These are phyloP conservation scores for Theonella swinhoei DNA, from an alignment of 37 sponge, comb jelly and placozoan species.

Conservation along the genomic window DNA sequence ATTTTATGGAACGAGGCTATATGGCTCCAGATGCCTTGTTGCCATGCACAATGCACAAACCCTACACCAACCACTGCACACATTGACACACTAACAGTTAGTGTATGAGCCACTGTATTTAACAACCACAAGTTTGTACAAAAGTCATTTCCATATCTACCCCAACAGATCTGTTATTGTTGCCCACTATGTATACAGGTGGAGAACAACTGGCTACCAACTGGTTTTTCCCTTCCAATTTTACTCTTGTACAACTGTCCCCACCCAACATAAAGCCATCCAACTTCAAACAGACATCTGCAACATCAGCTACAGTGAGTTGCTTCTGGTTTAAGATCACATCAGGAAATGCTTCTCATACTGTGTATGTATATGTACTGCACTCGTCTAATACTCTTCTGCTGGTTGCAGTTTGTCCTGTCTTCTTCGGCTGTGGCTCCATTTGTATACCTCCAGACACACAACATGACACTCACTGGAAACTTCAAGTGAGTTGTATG, in stretches of 20 bases:
- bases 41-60: no score
- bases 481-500: conserved; percentile 59
- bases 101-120: no score
- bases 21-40: no score
- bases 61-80: not conserved
- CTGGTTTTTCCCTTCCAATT: conserved; percentile 57
- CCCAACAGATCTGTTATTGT: no score
- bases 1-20: no score
- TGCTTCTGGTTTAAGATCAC: no score
- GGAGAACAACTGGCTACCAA: conserved; percentile 36
- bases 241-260: conserved; percentile 53
- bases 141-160: no score
- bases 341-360: no score
- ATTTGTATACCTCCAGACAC: conserved; percentile 66
- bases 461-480: conserved; percentile 34
- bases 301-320: conserved; percentile 15
- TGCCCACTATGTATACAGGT: no score
- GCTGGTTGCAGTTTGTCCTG: conserved; percentile 48
- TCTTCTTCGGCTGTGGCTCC: conserved; percentile 63
- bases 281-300: not conserved
- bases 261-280: conserved; percentile 37
- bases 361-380: no score
- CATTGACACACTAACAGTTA: not conserved
- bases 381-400: no score
- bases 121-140: no score